A percentile compares a stretch with the other conserved stretches of the same genome.
phyloP scores from a whole-genome alignment of 2,888 invertebrate species.

The Drosophila atroscutellata region DNA sequence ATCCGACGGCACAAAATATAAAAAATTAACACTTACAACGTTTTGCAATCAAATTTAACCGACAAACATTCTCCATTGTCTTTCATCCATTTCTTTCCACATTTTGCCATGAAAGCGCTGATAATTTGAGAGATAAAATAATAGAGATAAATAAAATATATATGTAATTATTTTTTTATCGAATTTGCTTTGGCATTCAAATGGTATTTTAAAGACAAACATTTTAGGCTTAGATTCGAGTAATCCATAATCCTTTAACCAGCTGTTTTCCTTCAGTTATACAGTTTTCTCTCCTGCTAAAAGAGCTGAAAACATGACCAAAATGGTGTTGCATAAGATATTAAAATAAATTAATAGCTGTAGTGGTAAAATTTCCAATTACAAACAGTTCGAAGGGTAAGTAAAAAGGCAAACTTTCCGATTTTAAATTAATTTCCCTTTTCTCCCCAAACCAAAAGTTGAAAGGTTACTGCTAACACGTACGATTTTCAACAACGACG shows the following conservation, averaged over 20 bases:
- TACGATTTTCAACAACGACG: slow-evolving; percentile 30
- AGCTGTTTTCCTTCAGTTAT: neutral
- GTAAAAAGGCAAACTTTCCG: neutral
- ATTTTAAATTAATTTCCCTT: slow-evolving; percentile 7
- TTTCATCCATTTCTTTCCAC: slow-evolving; percentile 1
- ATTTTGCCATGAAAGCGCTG: neutral
- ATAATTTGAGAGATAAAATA: neutral
- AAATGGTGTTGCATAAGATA: neutral
- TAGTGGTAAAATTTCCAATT: neutral
- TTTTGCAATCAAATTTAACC: slow-evolving; percentile 65
- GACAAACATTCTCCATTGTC: slow-evolving; percentile 33
- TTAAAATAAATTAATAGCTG: neutral
- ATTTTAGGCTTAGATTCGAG: neutral
- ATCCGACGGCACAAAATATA: slow-evolving; percentile 50
- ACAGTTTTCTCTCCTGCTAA: neutral
- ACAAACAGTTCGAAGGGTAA: neutral
- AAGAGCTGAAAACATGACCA: neutral
- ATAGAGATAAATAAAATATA: neutral
- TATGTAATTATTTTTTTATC: neutral
- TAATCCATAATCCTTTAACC: neutral
- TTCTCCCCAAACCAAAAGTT: slow-evolving; percentile 10
- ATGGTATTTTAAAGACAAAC: neutral
- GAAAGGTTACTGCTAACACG: slow-evolving; percentile 35
- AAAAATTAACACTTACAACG: slow-evolving; percentile 70
- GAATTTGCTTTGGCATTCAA: neutral